Evolutionary conservation across 2,888 invertebrate species (phyloP).

Genomic region (Conchocele bisecta): DNA sequence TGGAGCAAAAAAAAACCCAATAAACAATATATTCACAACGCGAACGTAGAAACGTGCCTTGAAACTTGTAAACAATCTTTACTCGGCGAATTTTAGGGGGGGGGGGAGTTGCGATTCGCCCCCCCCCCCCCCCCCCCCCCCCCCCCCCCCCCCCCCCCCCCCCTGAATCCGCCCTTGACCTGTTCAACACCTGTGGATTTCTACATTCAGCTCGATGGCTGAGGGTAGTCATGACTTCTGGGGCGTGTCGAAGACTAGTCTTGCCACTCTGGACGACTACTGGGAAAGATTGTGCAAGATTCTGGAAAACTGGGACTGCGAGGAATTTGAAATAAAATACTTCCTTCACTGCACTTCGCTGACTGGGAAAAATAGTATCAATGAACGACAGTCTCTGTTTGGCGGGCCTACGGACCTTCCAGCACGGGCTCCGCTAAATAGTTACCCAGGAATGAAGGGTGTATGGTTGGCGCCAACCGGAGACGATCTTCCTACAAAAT

Average conservation of each 20-base stretch:
- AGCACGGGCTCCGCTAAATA: conserved; percentile 49
- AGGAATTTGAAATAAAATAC: conserved; percentile 55
- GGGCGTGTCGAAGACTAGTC: conserved; percentile 33
- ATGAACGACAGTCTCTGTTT: conserved; percentile 24
- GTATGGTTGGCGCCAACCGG: conserved; percentile 51
- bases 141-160: no score
- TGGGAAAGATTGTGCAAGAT: conserved; percentile 44
- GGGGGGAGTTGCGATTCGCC: no score
- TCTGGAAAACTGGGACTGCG: conserved; percentile 44
- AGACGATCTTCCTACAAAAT: conserved; percentile 41
- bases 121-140: no score
- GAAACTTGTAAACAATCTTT: no score
- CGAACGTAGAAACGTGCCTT: no score
- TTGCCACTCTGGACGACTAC: conserved; percentile 45
- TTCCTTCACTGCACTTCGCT: conserved; percentile 54
- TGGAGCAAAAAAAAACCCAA: no score
- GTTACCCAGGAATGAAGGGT: conserved; percentile 43
- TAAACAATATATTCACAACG: no score
- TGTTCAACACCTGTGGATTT: no score
- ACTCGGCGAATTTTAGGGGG: no score
- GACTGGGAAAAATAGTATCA: conserved; percentile 47
- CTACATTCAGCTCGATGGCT: background rate
- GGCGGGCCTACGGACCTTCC: conserved; percentile 55
- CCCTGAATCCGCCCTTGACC: no score
- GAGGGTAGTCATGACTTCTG: conserved; percentile 22